Base-by-base conservation (phyloP, 1,140 invertebrate species). In the Ruditapes philippinarum region DNA sequence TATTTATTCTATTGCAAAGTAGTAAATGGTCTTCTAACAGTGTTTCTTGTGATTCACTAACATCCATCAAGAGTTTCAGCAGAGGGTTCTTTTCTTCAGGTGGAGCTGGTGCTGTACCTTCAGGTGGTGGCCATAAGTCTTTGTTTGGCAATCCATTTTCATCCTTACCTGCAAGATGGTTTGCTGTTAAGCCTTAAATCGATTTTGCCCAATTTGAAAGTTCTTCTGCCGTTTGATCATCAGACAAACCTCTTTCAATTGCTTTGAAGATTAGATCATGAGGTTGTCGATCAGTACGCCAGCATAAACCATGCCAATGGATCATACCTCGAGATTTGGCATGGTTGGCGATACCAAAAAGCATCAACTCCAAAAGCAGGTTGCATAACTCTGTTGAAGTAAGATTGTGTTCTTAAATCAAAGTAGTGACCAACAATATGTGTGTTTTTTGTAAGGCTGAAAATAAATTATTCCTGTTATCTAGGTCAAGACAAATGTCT, bases 381-480 rank as follows among this genome's bases (percentile, higher is more conserved):
- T n/a, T n/a, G n/a, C n/a, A n/a, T n/a, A n/a, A n/a, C n/a, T n/a
- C 42, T 28, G 28, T 76, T 25, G 51, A 92, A 91, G 38, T 89
- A 89, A 19, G 40, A 49, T n/a, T 70, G n/a, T 22, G 86, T 89
- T 31, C 86, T 74, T 14, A 89, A n/a, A 70, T 92, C 11, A 31
- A 33, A 36, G 25, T 4, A 65, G 9, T 31, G 7, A n/a, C 25
- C 4, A 65, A 65, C 11, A n/a, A n/a, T 84, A 89, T 90, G 19
- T 79, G 74, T 28, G 49, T 80, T 80, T 90, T 81, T 89, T 89
- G 65, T 0, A 89, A 22, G n/a, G 28, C 60, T 28, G 36, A 31
- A 42, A 78, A 83, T 9, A 84, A 25, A 7, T 9, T 40, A 54
- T 68, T 73, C 0, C n/a, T 17, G 22, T 84, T 40, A 54, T 3